Conservation (phyloP, 2,888 invertebrate genomes). For the Alviniconcha strummeri region DNA sequence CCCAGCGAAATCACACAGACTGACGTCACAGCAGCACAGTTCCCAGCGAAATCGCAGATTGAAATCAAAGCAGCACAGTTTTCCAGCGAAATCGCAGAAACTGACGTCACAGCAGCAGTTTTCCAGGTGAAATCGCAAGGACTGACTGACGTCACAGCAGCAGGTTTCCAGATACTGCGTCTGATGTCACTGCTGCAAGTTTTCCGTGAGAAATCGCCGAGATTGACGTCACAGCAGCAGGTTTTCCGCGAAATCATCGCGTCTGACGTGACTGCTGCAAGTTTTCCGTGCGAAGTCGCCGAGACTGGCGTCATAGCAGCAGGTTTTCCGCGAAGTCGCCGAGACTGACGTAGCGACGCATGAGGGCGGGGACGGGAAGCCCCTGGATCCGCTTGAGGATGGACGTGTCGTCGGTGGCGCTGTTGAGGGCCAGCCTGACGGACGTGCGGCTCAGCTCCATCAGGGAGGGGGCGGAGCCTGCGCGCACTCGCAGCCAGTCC, state of each 20-base stretch:
- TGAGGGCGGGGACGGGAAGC: slow-evolving; percentile 54
- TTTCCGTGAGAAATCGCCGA: not conserved
- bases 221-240: too few species aligned
- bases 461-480: slow-evolving; percentile 51
- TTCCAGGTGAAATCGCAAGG: too few species aligned
- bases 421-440: slow-evolving; percentile 56
- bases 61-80: not conserved
- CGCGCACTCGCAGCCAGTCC: slow-evolving; percentile 54
- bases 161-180: too few species aligned
- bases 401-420: slow-evolving; percentile 55
- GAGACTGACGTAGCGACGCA: slow-evolving; percentile 57
- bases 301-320: slow-evolving; percentile 44
- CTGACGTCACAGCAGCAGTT: too few species aligned
- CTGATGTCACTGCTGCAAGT: not conserved
- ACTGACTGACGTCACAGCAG: too few species aligned
- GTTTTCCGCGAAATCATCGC: too few species aligned
- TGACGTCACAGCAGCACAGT: too few species aligned
- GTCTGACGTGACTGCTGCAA: too few species aligned
- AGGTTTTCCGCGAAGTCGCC: slow-evolving; percentile 49
- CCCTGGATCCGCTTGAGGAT: slow-evolving; percentile 54
- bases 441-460: slow-evolving; percentile 56
- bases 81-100: not conserved
- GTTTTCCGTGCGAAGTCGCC: slow-evolving; percentile 47
- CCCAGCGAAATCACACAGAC: too few species aligned
- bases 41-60: too few species aligned